Percentiles rank a stretch among this genome's conserved stretches.
Evolutionary conservation across 2,113 vertebrate genomes (phyloP).

Genomic region (Oryzias melastigma): DNA sequence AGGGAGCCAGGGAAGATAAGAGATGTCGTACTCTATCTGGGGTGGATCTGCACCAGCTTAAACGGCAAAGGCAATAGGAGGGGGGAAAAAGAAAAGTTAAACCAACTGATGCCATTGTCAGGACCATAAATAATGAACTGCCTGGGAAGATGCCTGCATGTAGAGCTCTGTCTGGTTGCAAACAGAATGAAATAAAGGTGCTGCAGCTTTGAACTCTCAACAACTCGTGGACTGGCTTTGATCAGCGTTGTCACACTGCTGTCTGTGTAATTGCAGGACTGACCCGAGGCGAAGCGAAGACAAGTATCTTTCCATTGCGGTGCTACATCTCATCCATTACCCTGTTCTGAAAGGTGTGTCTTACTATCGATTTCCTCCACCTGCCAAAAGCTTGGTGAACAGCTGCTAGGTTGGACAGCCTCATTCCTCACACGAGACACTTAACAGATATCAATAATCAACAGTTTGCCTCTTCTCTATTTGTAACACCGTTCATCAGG

Average conservation of each 20-base stretch:
- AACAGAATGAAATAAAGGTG: slow-evolving; percentile 18
- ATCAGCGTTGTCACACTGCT: slow-evolving; percentile 25
- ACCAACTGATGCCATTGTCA: slow-evolving; percentile 4
- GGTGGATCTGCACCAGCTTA: not conserved
- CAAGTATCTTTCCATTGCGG: slow-evolving; percentile 54
- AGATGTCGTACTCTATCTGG: slow-evolving; percentile 15
- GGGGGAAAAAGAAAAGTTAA: not conserved
- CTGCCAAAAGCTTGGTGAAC: slow-evolving; percentile 57
- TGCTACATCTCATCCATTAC: slow-evolving; percentile 41
- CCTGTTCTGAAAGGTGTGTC: slow-evolving; percentile 54
- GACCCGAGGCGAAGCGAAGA: slow-evolving; percentile 30
- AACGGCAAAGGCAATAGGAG: not conserved
- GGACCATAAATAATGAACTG: slow-evolving; percentile 4
- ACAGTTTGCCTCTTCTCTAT: slow-evolving; percentile 54
- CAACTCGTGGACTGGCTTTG: slow-evolving; percentile 35
- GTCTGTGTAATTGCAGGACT: slow-evolving; percentile 22
- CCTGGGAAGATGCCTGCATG: slow-evolving; percentile 17
- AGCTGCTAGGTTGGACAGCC: slow-evolving; percentile 42
- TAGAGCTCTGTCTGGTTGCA: slow-evolving; percentile 16
- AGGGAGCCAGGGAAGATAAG: slow-evolving; percentile 1
- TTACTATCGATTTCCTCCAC: slow-evolving; percentile 59
- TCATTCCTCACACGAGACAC: slow-evolving; percentile 57
- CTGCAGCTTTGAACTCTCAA: slow-evolving; percentile 21
- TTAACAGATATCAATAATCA: slow-evolving; percentile 66
- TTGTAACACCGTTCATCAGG: slow-evolving; percentile 65